A percentile compares a stretch with the other conserved stretches of the same genome.
Conservation (phyloP, 1,140 invertebrate genomes). For the Trinorchestia longiramus region DNA sequence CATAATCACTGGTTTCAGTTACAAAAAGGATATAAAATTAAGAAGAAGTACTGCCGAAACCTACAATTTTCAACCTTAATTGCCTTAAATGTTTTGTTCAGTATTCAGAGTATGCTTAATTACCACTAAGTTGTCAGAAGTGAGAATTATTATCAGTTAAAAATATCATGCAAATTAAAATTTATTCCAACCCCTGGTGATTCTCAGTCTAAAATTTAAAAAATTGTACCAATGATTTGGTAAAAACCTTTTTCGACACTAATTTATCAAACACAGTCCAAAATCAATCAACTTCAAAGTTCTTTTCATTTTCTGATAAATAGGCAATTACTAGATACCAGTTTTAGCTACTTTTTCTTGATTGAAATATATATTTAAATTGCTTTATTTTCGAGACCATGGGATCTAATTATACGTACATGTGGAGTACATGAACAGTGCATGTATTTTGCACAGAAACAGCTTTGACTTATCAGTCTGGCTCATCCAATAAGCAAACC, state of each 20-base stretch:
- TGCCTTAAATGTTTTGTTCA: neutral
- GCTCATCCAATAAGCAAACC: too few relatives aligned
- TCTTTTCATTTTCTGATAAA: neutral
- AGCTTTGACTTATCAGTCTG: too few relatives aligned
- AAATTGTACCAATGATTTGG: neutral
- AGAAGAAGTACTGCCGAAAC: neutral
- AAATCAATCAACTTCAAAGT: neutral
- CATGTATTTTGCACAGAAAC: too few relatives aligned
- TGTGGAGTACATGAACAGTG: too few relatives aligned
- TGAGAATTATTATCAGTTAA: neutral
- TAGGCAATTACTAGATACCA: neutral
- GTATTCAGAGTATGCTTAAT: neutral
- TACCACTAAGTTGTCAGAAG: neutral
- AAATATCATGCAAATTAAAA: neutral
- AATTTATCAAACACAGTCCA: neutral
- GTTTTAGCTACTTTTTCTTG: neutral
- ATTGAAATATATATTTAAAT: neutral
- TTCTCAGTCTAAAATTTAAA: neutral
- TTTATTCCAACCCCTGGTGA: neutral
- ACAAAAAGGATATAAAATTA: neutral
- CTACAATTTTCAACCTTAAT: neutral
- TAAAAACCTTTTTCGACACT: neutral
- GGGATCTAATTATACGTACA: too few relatives aligned
- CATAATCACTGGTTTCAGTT: neutral
- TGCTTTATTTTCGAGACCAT: too few relatives aligned